Conservation (phyloP, 2,888 invertebrate genomes). For the Cecidostiba fungosa region DNA sequence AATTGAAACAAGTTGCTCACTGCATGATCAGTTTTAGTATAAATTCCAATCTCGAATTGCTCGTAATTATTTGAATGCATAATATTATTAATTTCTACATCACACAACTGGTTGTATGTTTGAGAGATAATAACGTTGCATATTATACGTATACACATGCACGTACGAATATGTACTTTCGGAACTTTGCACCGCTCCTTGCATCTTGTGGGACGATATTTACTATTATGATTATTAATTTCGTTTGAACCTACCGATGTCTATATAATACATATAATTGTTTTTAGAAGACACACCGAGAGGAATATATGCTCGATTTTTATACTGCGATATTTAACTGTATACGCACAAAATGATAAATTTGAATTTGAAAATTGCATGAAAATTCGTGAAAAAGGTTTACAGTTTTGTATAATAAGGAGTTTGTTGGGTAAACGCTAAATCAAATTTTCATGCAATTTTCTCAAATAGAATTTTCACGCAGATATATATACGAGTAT, state of each 20-base stretch:
- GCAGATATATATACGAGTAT: conserved; percentile 15
- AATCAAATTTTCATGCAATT: conserved; percentile 19
- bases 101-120: not conserved
- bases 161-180: conserved; percentile 51
- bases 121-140: not conserved
- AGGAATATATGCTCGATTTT: conserved; percentile 6
- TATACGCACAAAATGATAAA: not conserved
- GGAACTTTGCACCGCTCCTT: conserved; percentile 65
- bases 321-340: not conserved
- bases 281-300: conserved; percentile 25
- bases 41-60: too few species aligned
- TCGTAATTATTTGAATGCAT: too few species aligned
- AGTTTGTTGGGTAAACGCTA: not conserved
- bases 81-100: not conserved
- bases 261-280: not conserved
- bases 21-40: too few species aligned
- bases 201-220: conserved; percentile 50
- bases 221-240: not conserved
- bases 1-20: too few species aligned
- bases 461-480: not conserved
- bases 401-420: not conserved
- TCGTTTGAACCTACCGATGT: not conserved
- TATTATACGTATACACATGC: conserved; percentile 8
- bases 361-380: conserved; percentile 1
- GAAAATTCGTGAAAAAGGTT: not conserved